A percentile compares a stretch with the other conserved stretches of the same genome.
phyloP scores from a whole-genome alignment of 2,113 vertebrate genomes.

The Gambusia affinis region DNA sequence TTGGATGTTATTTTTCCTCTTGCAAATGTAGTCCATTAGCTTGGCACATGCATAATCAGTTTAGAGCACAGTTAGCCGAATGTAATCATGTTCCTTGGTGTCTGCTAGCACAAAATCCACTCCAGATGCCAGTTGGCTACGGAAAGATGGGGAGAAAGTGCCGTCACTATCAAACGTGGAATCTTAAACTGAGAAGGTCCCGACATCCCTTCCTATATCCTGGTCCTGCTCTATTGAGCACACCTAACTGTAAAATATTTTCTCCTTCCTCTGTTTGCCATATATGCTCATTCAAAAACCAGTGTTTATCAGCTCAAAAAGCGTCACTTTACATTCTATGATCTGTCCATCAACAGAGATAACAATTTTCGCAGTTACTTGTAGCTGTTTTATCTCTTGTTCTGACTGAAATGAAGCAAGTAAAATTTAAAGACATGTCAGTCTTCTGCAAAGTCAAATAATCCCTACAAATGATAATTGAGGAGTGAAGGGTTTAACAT shows the following conservation, averaged over 20 bases:
- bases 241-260: slow-evolving; percentile 61
- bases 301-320: slow-evolving; percentile 35
- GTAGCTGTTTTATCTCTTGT: slow-evolving; percentile 68
- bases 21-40: slow-evolving; percentile 99
- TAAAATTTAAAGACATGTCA: slow-evolving; percentile 57
- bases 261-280: slow-evolving; percentile 25
- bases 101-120: slow-evolving; percentile 97
- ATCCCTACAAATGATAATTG: slow-evolving; percentile 63
- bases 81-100: slow-evolving; percentile 99
- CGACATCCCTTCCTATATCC: slow-evolving; percentile 56
- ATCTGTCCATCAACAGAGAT: slow-evolving; percentile 53
- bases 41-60: slow-evolving; percentile 99
- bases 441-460: slow-evolving; percentile 61
- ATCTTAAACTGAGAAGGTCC: slow-evolving; percentile 80
- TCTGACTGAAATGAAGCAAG: slow-evolving; percentile 65
- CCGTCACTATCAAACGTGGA: slow-evolving; percentile 83
- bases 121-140: slow-evolving; percentile 90
- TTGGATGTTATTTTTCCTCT: slow-evolving; percentile 99
- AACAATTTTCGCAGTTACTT: slow-evolving; percentile 43
- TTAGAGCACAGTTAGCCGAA: slow-evolving; percentile 99
- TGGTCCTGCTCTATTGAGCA: slow-evolving; percentile 69
- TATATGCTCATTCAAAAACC: slow-evolving; percentile 18
- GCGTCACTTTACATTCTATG: slow-evolving; percentile 41
- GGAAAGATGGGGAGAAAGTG: slow-evolving; percentile 83
- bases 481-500: slow-evolving; percentile 54